Base-by-base conservation (phyloP, 2,797 vertebrate species). In the Sebastes itinus region DNA sequence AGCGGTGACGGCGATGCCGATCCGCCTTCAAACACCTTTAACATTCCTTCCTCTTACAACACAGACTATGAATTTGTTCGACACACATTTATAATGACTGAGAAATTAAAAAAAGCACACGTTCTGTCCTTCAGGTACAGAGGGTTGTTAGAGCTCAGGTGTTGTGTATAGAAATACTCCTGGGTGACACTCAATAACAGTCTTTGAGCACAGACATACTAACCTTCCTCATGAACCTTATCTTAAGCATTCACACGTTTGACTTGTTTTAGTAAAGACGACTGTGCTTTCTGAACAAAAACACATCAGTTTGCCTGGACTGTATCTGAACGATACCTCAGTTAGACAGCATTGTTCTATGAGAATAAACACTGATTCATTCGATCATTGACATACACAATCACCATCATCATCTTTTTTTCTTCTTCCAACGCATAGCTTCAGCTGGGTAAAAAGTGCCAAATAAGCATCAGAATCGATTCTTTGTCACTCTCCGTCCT, bases 351-450 rank as follows among this genome's bases (percentile, higher is more conserved):
- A 90, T 90, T 91, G 89, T 94, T 95, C 91, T 92, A 81, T 80
- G 86, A 92, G 90, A 92, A 92, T 86, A 92, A 94, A 94, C 93
- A 94, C 92, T 89, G 91, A 92, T 93, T 92, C 82, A 35, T 88
- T 84, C 75, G 10, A 90, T 91, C 86, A 86, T 55, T 70, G 71
- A 84, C 86, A 81, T 67, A 77, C 14, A 75, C 66, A 33, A 77
- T 72, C 56, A 78, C 58, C 14, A 81, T 79, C 52, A 72, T 73
- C 55, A 67, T 79, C 72, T 65, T 38, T 68, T 35, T 66, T 63
- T 33, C n/a, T 61, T 27, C 32, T 27, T 78, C 75, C 20, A 28
- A 74, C 23, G 55, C 35, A 4, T 59, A 52, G 72, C 71, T 86
- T 83, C 83, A 85, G 76, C 79, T 20, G 84, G 55, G 70, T 28